Conservation (phyloP, 1,140 invertebrate species). For the Brachionus calyciflorus region DNA sequence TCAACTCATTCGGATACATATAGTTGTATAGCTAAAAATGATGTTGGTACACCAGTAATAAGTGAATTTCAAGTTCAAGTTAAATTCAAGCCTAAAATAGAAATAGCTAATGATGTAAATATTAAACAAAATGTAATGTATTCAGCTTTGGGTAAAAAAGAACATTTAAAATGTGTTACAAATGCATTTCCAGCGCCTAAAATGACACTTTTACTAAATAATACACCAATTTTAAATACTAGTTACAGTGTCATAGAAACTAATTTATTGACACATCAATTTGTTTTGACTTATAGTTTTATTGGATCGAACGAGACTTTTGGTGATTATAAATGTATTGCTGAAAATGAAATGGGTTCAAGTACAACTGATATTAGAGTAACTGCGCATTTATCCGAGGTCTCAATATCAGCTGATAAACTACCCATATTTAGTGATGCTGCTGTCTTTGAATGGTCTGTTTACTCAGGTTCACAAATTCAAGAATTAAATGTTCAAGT, state of each 20-base stretch:
- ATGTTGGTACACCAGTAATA: slow-evolving; percentile 20
- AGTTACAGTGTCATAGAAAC: neutral
- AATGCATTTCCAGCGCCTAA: slow-evolving; percentile 6
- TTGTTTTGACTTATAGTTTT: neutral
- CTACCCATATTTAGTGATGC: slow-evolving; percentile 39
- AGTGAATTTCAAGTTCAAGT: slow-evolving; percentile 42
- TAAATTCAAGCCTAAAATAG: slow-evolving; percentile 9
- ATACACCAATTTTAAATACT: neutral
- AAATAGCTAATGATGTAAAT: neutral
- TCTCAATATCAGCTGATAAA: neutral
- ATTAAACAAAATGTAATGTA: slow-evolving; percentile 29
- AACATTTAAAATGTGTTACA: slow-evolving; percentile 3
- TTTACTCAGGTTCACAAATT: slow-evolving; percentile 25
- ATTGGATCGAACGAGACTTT: neutral
- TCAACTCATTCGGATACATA: slow-evolving; percentile 29
- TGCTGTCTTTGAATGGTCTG: slow-evolving; percentile 40
- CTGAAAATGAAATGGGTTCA: slow-evolving; percentile 29
- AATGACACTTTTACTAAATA: neutral
- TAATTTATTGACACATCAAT: neutral
- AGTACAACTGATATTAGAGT: neutral
- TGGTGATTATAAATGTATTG: slow-evolving; percentile 26
- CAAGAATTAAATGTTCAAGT: slow-evolving; percentile 44
- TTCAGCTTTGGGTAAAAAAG: slow-evolving; percentile 14
- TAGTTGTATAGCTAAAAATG: slow-evolving; percentile 46
- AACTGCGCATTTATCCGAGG: neutral